A percentile compares a stretch with the other conserved stretches of the same genome.
Conservation (phyloP, 2,113 vertebrate species). For the Sisor rabdophorus region DNA sequence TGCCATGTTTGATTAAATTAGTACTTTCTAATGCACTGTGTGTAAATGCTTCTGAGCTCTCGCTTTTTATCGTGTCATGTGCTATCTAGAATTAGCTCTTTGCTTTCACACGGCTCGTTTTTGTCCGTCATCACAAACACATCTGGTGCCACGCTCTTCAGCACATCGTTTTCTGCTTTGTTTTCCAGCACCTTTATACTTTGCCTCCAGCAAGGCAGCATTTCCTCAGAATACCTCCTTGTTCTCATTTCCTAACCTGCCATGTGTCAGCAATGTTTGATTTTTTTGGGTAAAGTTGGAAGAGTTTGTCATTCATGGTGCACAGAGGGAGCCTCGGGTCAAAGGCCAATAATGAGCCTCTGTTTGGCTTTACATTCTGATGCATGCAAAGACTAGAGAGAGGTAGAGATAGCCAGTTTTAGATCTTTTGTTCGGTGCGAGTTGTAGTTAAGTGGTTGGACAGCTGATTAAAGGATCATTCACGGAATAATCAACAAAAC, state of each 20-base stretch:
- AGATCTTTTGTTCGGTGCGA: too few species aligned
- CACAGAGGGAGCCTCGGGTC: background rate
- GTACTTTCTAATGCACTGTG: background rate
- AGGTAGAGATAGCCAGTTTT: background rate
- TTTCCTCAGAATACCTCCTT: slow-evolving; percentile 2
- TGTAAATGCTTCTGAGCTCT: background rate
- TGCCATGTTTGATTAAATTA: background rate
- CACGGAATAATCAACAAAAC: too few species aligned
- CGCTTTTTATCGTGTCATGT: background rate
- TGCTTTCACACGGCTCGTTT: too few species aligned
- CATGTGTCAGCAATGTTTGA: background rate
- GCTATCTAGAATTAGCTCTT: background rate
- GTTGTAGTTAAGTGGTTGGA: too few species aligned
- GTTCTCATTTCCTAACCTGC: slow-evolving; percentile 1
- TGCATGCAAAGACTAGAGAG: background rate
- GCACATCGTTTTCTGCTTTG: slow-evolving; percentile 1
- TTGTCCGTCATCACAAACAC: background rate
- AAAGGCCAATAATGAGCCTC: background rate
- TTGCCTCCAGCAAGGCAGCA: background rate
- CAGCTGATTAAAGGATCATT: too few species aligned
- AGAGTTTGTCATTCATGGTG: background rate
- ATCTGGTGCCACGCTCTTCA: background rate
- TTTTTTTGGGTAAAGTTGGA: background rate
- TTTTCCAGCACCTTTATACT: slow-evolving; percentile 11
- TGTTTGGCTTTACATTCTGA: background rate